Evolutionary conservation across 2,113 vertebrate genomes (phyloP), one percentile per base, ranked within the genome.

Genomic region (Sinocyclocheilus grahami): DNA sequence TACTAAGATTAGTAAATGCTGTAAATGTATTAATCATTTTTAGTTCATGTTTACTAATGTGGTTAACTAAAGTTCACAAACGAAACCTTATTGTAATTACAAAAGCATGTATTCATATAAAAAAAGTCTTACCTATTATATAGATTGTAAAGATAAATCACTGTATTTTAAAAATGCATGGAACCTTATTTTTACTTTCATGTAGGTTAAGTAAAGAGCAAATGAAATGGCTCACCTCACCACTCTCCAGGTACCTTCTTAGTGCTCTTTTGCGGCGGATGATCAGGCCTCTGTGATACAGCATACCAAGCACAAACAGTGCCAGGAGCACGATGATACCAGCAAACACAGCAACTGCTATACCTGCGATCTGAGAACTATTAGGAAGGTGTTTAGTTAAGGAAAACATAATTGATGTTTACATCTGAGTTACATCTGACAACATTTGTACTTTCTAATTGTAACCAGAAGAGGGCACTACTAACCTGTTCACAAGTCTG

Each of bases 191-290:
- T 67, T 53, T 65, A 67, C 53, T 5, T 55, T 55, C 24, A 67
- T 67, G 2, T 46, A 24, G 6, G 46, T 24, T 4, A 51, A 67
- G 46, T 48, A n/a, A 37, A 37, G 6, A 20, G 30, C 1, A 16
- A 6, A 51, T 12, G 3, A 76, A 14, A 16, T 53, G n/a, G 74
- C 89, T 94, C 88, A 97, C 97, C 95, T 98, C 97, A 11, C 96
- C 96, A 5, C 96, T 94, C 92, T 98, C 97, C 93, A 99, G 93
- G 90, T 98, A 99, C 80, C 98, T 95, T 86, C 98, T 93, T 96
- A 98, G 97, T 24, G 96, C 96, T 87, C 97, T 95, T 91, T 99
- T 99, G 87, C 95, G 97, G 79, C 96, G 96, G 88, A 98, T 99
- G 90, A 94, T 95, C 74, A 96, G 94, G 24, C 97, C 95, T 27